phyloP scores from a whole-genome alignment of 2,797 vertebrate species.

The Hemibagrus guttatus region DNA sequence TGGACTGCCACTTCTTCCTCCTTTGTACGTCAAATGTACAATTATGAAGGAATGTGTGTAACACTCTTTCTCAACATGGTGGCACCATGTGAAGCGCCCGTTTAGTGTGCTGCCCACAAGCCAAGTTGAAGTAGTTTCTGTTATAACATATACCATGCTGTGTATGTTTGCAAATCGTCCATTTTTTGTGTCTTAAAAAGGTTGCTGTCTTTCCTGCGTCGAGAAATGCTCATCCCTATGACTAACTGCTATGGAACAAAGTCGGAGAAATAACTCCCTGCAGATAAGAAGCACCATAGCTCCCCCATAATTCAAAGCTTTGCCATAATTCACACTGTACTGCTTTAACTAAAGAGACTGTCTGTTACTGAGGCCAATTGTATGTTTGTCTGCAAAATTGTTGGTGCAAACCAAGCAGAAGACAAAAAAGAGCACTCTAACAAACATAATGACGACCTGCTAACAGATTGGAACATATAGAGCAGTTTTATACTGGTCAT shows the following conservation, averaged over 20 bases:
- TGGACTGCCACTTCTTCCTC: conserved; percentile 76
- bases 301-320: conserved; percentile 77
- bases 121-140: conserved; percentile 7
- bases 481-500: conserved; percentile 52
- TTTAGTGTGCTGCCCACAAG: conserved; percentile 10
- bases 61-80: conserved; percentile 66
- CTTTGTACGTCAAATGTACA: conserved; percentile 81
- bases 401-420: conserved; percentile 61
- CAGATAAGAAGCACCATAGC: conserved; percentile 70
- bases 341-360: conserved; percentile 74
- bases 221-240: conserved; percentile 22
- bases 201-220: conserved; percentile 9
- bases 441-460: conserved; percentile 65
- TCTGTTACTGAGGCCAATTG: conserved; percentile 74
- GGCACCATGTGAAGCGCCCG: conserved; percentile 21
- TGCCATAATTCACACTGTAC: conserved; percentile 76
- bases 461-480: conserved; percentile 55
- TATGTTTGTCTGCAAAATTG: conserved; percentile 77
- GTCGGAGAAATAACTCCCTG: conserved; percentile 47
- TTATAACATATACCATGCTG: conserved; percentile 14
- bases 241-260: conserved; percentile 31
- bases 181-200: conserved; percentile 18
- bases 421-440: conserved; percentile 54
- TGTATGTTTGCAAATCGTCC: conserved; percentile 30
- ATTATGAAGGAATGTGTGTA: conserved; percentile 79